These are phyloP conservation scores for Rhabditoides inermis DNA, from an alignment of 2,888 invertebrate genomes.

Conservation along the genomic window DNA sequence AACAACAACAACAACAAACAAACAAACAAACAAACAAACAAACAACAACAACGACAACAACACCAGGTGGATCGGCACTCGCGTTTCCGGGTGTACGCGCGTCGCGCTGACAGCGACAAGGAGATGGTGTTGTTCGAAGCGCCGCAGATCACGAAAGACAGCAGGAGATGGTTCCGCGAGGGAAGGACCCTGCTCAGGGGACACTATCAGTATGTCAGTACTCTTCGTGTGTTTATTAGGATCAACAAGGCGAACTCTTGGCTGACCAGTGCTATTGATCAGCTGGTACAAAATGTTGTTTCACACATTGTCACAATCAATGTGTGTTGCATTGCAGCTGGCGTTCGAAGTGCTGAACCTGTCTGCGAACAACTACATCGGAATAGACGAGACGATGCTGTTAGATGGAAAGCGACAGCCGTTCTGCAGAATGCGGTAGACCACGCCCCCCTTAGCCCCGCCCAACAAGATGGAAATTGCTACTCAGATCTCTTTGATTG, in stretches of 20 bases:
- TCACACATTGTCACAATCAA: too few relatives aligned
- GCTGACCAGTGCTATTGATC: too few relatives aligned
- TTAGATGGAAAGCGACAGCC: constrained; percentile 31
- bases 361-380: constrained; percentile 32
- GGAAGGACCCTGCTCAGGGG: constrained; percentile 28
- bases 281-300: too few relatives aligned
- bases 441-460: too few relatives aligned
- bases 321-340: constrained; percentile 19
- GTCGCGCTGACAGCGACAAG: constrained; percentile 15
- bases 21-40: too few relatives aligned
- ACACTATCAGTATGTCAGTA: constrained; percentile 38
- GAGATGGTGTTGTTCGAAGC: constrained; percentile 30
- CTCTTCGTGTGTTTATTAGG: not conserved
- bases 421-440: constrained; percentile 28
- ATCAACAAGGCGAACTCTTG: not conserved
- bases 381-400: constrained; percentile 42
- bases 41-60: too few relatives aligned
- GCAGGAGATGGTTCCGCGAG: constrained; percentile 44
- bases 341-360: constrained; percentile 40
- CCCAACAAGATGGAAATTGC: too few relatives aligned
- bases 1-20: too few relatives aligned
- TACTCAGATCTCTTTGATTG: too few relatives aligned
- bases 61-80: constrained; percentile 24
- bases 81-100: constrained; percentile 24
- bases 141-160: constrained; percentile 21